Evolutionary conservation across 2,888 invertebrate genomes (phyloP), one percentile per base, ranked within the genome.

Genomic region (Endomychus coccineus): DNA sequence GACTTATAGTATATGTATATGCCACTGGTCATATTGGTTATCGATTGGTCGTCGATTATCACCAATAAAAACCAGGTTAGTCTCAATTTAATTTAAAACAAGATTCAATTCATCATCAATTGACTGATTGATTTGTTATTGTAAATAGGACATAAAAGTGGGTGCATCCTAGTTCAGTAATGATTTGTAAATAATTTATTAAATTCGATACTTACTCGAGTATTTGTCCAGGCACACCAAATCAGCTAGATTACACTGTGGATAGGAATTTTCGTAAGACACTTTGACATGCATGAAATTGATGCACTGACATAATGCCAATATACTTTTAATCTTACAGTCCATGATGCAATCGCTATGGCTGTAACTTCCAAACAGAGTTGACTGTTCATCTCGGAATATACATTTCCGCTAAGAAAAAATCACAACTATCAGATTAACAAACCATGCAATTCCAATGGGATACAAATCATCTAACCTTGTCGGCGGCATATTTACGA

Each of bases 301-400:
- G 2, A 74, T 67, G 44, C 77, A 77, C 21, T 70, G 67, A 45
- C 77, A 77, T 3, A 67, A 64, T 0, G 64, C 60, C 1, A 68
- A 45, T 7, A 75, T 62, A 46, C 74, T 75, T 22, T 60, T 53
- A 59, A 73, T 67, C 29, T 74, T 67, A 45, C 77, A 77, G 47
- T 73, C 70, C 36, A 75, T 60, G 50, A 75, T 64, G 51, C 76
- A 77, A 48, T 76, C 74, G 48, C 75, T 75, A 52, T 71, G 69
- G 1, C 74, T 74, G 52, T 76, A 76, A 46, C 36, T 39, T 9
- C 54, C 55, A 17, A 55, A 52, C 12, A 51, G 36, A 3, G 54
- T 55, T 4, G 40, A 32, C 2, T 44, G 37, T 39, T 56, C 56
- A 11, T 54, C 49, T 6, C 40, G 29, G 40, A 56, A 55, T 22